Conservation (phyloP, 2,797 vertebrate species). For the Pygocentrus nattereri region DNA sequence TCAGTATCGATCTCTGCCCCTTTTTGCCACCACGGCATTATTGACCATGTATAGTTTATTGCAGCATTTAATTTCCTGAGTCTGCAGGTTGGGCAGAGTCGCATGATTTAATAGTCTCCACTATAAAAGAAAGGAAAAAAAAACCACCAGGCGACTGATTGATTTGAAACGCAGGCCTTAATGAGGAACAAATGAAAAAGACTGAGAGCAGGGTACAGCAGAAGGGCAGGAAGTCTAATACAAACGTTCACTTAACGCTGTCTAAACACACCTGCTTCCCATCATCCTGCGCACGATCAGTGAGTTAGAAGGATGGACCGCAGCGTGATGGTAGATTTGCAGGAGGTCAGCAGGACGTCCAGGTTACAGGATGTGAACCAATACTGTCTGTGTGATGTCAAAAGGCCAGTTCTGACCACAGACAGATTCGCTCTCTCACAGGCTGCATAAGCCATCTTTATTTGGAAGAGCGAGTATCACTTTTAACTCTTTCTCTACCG, state of each 20-base stretch:
- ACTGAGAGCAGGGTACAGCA: background rate
- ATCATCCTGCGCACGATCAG: background rate
- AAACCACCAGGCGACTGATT: background rate
- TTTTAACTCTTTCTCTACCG: background rate
- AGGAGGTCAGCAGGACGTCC: background rate
- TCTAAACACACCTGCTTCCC: conserved; percentile 7
- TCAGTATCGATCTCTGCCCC: background rate
- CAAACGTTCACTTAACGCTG: background rate
- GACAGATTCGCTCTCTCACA: background rate
- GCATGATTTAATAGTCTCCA: conserved; percentile 21
- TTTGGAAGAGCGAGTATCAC: background rate
- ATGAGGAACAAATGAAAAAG: conserved; percentile 5
- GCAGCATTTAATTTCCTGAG: conserved; percentile 51
- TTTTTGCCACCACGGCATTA: background rate
- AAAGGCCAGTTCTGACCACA: background rate
- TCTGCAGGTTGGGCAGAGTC: background rate
- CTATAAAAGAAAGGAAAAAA: conserved; percentile 16
- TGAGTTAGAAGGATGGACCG: background rate
- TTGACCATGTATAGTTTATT: conserved; percentile 31
- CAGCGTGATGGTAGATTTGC: background rate
- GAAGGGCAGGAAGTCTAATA: conserved; percentile 8
- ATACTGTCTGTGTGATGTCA: no score
- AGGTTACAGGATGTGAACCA: background rate
- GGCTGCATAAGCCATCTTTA: background rate
- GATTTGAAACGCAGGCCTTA: background rate